Conservation (phyloP, 2,113 vertebrate species). For the Plecturocebus donacophilus region DNA sequence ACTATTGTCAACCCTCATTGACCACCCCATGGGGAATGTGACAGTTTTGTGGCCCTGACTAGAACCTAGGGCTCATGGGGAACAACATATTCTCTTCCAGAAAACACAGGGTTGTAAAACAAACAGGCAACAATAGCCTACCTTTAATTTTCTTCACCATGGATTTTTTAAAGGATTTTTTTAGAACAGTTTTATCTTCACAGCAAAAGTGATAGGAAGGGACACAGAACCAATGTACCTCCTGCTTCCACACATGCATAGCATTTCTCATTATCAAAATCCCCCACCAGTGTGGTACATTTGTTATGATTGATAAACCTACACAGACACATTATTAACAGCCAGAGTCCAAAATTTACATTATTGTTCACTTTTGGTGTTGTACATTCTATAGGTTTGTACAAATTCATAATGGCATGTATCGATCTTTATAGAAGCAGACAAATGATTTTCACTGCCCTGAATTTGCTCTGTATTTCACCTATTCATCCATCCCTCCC, state of each 20-base stretch:
- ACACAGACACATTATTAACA: not conserved
- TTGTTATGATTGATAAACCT: not conserved
- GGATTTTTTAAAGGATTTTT: not conserved
- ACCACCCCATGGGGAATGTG: not conserved
- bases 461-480: not conserved
- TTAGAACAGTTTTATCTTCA: not conserved
- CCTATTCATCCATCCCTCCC: not conserved
- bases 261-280: not conserved
- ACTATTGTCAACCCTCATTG: not conserved
- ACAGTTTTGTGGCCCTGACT: not conserved
- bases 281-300: not conserved
- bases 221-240: not conserved
- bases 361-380: not conserved
- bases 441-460: not conserved
- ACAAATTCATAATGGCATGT: not conserved
- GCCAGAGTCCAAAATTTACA: not conserved
- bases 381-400: not conserved
- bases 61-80: not conserved
- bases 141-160: not conserved
- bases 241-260: not conserved
- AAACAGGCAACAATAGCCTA: not conserved
- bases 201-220: not conserved
- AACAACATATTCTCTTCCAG: not conserved
- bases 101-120: not conserved
- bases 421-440: not conserved